Evolutionary conservation across 37 sponge, comb jelly and placozoan species (phyloP), one percentile per base, ranked within the genome.

Genomic region (Cladorhizidae sp.): DNA sequence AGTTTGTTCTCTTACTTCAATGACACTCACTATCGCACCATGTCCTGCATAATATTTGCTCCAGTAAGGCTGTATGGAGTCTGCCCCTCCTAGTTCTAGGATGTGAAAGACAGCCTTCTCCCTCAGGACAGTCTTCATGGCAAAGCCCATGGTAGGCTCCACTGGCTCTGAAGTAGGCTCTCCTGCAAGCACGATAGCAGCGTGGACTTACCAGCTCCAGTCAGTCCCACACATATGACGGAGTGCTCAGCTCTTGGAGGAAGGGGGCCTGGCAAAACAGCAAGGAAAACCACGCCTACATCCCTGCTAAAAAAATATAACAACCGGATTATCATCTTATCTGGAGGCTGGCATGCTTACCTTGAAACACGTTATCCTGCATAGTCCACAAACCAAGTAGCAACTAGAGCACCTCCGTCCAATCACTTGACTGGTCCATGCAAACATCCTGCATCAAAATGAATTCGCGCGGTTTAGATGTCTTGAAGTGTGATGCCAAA

Each of bases 161-260:
- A 73, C 55, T 20, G 82, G 0, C 2, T 85, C 57, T 15, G 39
- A 23, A 2, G 67, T 63, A 3, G 32, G 40, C 54, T 93, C 94
- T 57, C 82, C 84, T 31, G 87, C 59, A 22, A 78, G 28, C 7
- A 49, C 39, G 87, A 75, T 35, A 93, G 74, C 21, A 93, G 49
- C 21, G 90, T 86, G 70, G 94, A 89, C 70, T 93, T 93, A 7
- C 94, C 94, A n/a, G 87, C 83, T 25, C 94, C 94, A 20, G 52
- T 33, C 14, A 86, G 28, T 21, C 94, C 94, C 32, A 93, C 29
- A 57, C 91, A 90, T 1, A 93, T 58, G 25, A 86, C 80, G 33
- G 62, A 15, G 26, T 82, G 74, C 36, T 90, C 84, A 22, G 75
- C 80, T 40, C 72, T 75, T 6, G 78, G 84, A 0, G 64, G 72